Conservation (phyloP, 2,113 vertebrate species). For the Indicator indicator region DNA sequence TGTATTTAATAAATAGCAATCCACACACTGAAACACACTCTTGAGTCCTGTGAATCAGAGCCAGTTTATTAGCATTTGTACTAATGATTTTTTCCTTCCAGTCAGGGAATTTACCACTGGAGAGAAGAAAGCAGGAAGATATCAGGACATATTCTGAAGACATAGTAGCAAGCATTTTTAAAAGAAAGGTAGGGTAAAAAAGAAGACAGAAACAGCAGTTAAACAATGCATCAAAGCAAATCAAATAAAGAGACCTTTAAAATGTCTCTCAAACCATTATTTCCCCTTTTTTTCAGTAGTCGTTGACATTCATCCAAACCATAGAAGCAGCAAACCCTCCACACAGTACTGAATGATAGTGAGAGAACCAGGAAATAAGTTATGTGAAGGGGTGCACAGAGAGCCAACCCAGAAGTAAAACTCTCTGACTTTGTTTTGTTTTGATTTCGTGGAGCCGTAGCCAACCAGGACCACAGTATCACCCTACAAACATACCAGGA, state of each 20-base stretch:
- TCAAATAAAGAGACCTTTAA: background rate
- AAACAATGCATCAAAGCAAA: background rate
- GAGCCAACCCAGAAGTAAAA: background rate
- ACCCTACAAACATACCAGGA: background rate
- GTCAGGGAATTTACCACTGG: background rate
- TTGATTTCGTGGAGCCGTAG: background rate
- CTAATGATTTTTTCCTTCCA: background rate
- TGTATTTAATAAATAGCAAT: slow-evolving; percentile 23
- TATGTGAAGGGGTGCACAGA: background rate
- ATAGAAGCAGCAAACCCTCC: background rate
- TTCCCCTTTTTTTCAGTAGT: background rate
- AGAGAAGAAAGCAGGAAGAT: background rate
- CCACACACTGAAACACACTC: background rate
- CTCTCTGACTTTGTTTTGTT: background rate
- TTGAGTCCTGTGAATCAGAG: background rate
- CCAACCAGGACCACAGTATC: background rate
- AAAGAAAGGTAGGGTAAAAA: background rate
- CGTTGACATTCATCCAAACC: background rate
- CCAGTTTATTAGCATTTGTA: background rate
- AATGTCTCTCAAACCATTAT: background rate
- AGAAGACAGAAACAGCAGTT: background rate
- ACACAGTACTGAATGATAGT: background rate
- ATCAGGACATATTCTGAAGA: background rate
- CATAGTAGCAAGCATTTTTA: background rate
- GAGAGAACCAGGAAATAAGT: background rate